These are phyloP conservation scores for Pempheris klunzingeri DNA, from an alignment of 2,797 vertebrate species.

Conservation along the genomic window DNA sequence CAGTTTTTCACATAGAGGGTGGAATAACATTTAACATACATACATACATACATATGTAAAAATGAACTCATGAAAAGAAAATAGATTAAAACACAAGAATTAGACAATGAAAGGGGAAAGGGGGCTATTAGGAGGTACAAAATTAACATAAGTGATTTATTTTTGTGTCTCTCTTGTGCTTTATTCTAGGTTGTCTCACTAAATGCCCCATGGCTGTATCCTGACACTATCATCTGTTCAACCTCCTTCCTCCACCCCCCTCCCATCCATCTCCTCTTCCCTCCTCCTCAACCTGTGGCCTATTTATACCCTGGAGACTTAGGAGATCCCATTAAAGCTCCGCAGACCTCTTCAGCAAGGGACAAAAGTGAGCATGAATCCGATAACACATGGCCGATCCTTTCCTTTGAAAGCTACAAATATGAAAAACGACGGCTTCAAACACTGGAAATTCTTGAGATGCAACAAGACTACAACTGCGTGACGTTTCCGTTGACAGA, in stretches of 20 bases:
- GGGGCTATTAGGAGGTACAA: neutral
- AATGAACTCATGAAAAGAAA: neutral
- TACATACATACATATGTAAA: neutral
- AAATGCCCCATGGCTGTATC: constrained; percentile 36
- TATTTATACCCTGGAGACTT: constrained; percentile 79
- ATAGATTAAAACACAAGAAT: neutral
- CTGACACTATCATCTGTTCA: constrained; percentile 76
- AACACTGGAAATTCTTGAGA: constrained; percentile 2
- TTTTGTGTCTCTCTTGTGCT: constrained; percentile 41
- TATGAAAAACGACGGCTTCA: constrained; percentile 16
- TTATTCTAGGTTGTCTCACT: constrained; percentile 53
- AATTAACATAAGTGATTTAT: neutral
- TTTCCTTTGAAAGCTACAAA: constrained; percentile 5
- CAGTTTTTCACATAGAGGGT: neutral
- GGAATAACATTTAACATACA: neutral
- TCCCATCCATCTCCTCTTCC: constrained; percentile 37
- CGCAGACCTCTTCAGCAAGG: constrained; percentile 53
- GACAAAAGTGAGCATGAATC: constrained; percentile 51
- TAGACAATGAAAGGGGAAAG: neutral
- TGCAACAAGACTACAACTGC: neutral
- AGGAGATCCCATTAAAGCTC: constrained; percentile 64
- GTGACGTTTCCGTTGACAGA: constrained; percentile 17
- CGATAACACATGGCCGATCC: constrained; percentile 5
- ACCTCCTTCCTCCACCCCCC: constrained; percentile 41
- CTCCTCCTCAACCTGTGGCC: constrained; percentile 71